phyloP scores from a whole-genome alignment of 2,888 invertebrate species.

The Acrobasis consociella region DNA sequence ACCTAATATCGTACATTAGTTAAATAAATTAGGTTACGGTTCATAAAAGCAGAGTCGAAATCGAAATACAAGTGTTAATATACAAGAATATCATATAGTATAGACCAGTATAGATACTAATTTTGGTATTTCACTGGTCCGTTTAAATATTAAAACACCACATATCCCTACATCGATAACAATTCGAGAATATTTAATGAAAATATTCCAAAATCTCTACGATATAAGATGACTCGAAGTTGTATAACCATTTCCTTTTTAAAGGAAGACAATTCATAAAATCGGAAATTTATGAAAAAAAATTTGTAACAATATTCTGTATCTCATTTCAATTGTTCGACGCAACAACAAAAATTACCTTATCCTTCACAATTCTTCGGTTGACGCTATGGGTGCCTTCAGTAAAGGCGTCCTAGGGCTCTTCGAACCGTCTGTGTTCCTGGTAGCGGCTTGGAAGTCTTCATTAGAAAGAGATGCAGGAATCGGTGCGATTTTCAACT shows the following conservation, averaged over 20 bases:
- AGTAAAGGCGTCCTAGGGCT: constrained; percentile 75
- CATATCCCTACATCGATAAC: constrained; percentile 35
- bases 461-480: constrained; percentile 85
- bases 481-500: constrained; percentile 85
- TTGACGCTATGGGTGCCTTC: constrained; percentile 79
- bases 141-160: constrained; percentile 36
- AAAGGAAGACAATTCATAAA: constrained; percentile 37
- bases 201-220: constrained; percentile 30
- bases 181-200: constrained; percentile 55
- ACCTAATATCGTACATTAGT: constrained; percentile 61
- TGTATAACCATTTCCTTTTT: constrained; percentile 22
- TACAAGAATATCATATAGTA: constrained; percentile 29
- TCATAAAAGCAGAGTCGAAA: constrained; percentile 73
- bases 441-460: constrained; percentile 76
- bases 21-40: constrained; percentile 63
- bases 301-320: constrained; percentile 17
- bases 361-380: constrained; percentile 75
- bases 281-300: constrained; percentile 16
- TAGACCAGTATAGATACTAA: constrained; percentile 33
- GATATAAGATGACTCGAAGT: constrained; percentile 30
- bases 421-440: constrained; percentile 66
- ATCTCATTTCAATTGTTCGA: constrained; percentile 29
- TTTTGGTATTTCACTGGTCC: constrained; percentile 37
- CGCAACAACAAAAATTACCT: constrained; percentile 44
- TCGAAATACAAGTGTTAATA: constrained; percentile 46